These are phyloP conservation scores for Pseudomyrmex gracilis DNA, from an alignment of 1,140 invertebrate species.

Conservation along the genomic window DNA sequence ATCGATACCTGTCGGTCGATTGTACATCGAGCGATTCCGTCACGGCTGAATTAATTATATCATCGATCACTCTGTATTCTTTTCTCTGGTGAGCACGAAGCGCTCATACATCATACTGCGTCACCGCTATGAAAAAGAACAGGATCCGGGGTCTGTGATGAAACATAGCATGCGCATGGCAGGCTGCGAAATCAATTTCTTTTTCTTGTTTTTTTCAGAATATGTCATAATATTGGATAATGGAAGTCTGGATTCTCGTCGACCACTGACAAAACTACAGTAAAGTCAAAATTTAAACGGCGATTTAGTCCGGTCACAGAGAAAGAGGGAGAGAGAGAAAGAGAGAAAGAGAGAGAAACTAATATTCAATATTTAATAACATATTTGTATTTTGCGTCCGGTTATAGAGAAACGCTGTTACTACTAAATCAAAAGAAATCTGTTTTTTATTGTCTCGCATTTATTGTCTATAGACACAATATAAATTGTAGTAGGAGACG, in stretches of 20 bases:
- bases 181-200: constrained; percentile 16
- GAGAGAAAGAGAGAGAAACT: no score
- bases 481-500: no score
- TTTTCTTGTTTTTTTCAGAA: constrained; percentile 44
- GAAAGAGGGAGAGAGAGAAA: no score
- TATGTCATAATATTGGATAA: constrained; percentile 50
- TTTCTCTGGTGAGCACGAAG: constrained; percentile 52
- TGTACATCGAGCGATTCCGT: constrained; percentile 44
- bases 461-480: no score
- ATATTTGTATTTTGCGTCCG: no score
- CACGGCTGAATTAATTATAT: constrained; percentile 59
- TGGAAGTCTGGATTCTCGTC: not conserved
- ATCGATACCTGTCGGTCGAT: constrained; percentile 53
- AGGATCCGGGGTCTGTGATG: constrained; percentile 14
- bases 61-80: constrained; percentile 59
- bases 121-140: constrained; percentile 53
- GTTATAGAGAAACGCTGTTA: no score
- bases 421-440: no score
- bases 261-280: not conserved
- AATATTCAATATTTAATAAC: no score
- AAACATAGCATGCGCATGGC: constrained; percentile 46
- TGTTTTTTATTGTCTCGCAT: no score
- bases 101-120: constrained; percentile 58
- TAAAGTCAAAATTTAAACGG: constrained; percentile 14
- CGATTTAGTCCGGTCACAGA: not conserved